These are phyloP conservation scores for Augochlorella aurata DNA, from an alignment of 2,888 invertebrate species.

Conservation along the genomic window DNA sequence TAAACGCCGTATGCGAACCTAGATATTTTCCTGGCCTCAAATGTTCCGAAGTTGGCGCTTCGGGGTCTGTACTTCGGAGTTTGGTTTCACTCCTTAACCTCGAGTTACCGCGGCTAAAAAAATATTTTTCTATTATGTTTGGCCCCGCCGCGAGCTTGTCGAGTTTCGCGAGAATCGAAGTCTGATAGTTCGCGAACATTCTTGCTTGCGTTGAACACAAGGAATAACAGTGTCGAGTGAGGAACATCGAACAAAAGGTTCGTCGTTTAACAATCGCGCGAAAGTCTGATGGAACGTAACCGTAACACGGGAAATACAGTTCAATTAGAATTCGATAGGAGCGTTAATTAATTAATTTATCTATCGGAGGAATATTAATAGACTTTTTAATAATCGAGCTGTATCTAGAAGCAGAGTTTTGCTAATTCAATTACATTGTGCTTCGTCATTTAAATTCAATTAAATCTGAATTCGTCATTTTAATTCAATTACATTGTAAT, in stretches of 20 bases:
- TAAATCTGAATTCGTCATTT: no score
- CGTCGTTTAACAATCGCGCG: neutral
- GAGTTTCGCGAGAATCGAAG: neutral
- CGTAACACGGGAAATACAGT: neutral
- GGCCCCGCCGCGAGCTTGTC: neutral
- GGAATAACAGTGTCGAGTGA: neutral
- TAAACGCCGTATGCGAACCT: neutral
- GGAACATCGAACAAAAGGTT: neutral
- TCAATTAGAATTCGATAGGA: neutral
- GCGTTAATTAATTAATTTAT: neutral
- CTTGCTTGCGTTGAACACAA: neutral
- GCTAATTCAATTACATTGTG: no score
- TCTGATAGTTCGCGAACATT: neutral
- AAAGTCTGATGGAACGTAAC: neutral
- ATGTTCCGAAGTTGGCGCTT: neutral
- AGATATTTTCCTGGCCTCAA: neutral
- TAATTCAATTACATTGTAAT: no score
- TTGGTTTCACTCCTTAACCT: neutral
- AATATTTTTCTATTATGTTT: neutral
- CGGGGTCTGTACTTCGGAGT: neutral
- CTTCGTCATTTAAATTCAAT: no score
- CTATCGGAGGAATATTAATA: no score
- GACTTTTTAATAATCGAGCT: no score
- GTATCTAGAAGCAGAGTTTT: no score
- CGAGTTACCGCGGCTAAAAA: neutral